These are phyloP conservation scores for Liopterus haemorrhoidalis DNA, from an alignment of 2,888 invertebrate species.

Conservation along the genomic window DNA sequence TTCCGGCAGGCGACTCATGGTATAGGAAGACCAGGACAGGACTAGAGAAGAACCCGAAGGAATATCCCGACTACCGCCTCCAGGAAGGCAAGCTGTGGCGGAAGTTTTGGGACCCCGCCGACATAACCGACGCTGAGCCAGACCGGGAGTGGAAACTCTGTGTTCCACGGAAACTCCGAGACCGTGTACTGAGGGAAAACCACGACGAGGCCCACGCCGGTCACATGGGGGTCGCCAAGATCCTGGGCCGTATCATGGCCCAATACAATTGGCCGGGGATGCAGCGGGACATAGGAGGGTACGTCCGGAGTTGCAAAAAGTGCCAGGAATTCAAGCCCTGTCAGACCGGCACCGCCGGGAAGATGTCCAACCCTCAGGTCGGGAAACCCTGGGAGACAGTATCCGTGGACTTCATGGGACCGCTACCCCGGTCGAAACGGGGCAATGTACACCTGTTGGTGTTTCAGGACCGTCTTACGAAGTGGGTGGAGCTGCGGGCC, in stretches of 20 bases:
- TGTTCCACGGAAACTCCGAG: background rate
- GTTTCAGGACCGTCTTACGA: conserved; percentile 31
- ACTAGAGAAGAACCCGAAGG: conserved; percentile 6
- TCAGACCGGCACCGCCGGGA: background rate
- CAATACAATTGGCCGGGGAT: conserved; percentile 29
- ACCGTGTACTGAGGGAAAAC: conserved; percentile 8
- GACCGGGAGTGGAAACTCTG: conserved; percentile 7
- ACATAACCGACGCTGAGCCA: conserved; percentile 8
- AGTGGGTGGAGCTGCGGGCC: conserved; percentile 28
- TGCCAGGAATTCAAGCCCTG: conserved; percentile 4
- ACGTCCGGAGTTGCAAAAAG: conserved; percentile 17
- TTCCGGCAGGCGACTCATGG: conserved; percentile 2
- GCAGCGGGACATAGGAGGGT: conserved; percentile 13
- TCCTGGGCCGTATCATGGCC: conserved; percentile 17
- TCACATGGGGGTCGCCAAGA: conserved; percentile 26
- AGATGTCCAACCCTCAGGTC: background rate
- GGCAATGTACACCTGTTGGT: conserved; percentile 27
- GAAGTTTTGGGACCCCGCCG: conserved; percentile 4
- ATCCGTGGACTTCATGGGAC: conserved; percentile 27
- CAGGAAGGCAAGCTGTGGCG: conserved; percentile 2
- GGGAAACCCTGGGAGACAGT: conserved; percentile 21
- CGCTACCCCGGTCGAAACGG: conserved; percentile 21
- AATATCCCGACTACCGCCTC: conserved; percentile 2
- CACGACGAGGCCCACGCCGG: conserved; percentile 22
- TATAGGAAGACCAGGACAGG: background rate